Base-by-base conservation (phyloP, 2,797 vertebrate genomes). In the Merluccius polli region DNA sequence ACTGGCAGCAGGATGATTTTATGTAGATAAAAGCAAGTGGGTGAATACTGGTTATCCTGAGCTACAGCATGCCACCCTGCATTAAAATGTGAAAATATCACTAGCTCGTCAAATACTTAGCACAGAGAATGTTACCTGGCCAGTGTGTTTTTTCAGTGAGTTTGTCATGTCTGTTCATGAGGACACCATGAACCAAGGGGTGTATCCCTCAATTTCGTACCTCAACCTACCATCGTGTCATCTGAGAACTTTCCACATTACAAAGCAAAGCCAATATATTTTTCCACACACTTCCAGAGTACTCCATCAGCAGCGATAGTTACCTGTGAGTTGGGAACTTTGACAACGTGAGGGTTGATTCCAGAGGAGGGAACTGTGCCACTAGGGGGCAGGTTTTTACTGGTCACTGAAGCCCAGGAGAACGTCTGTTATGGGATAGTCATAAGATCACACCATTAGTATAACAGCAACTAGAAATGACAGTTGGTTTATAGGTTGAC, bases 361-460 rank as follows among this genome's bases (percentile, higher is more conserved):
- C 97, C 98, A 94, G 97, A 96, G 89, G 96, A 93, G 89, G 96
- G 91, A 92, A 96, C 94, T 88, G 96, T 94, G 89, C 98, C 98
- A 82, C 95, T 94, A 90, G 98, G 98, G 92, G 98, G 98, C 91
- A 99, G 95, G 93, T 99, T 98, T 96, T 99, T 99, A 97, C 98
- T 99, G 92, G 98, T 99, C 94, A 99, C 98, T 88, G 96, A 97
- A 89, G 98, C 98, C 98, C 98, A 99, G 88, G 98, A 99, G 94
- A 98, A 99, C 84, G 96, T 94, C 98, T 99, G 94, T 88, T 91
- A 93, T 93, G 90, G 92, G 52, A 21, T 18, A 21, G 38, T 3
- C 3, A 95, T 91, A 91, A 63, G 72, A 92, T 91, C 86, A 67
- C 32, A 15, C 31, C 52, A 52, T 52, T 35, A 65, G 70, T 32